Evolutionary conservation across 2,888 invertebrate genomes (phyloP), one percentile per base, ranked within the genome.

Genomic region (Bhutanitis thaidina): DNA sequence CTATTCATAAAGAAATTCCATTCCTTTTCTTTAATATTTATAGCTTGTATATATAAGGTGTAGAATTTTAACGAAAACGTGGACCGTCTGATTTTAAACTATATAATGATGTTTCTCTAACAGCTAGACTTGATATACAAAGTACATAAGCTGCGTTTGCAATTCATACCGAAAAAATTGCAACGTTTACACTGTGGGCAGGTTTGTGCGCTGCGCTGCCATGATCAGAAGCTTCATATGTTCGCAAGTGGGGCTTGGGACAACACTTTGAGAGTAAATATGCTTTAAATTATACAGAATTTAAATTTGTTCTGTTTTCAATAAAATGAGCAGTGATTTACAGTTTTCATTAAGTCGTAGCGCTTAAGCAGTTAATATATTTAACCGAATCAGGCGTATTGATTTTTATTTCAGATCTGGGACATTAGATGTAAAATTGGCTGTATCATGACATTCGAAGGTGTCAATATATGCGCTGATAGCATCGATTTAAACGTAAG

Each of bases 371-470:
- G n/a, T n/a, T n/a, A n/a, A n/a, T n/a, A n/a, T n/a, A n/a, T n/a
- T n/a, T n/a, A n/a, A n/a, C n/a, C n/a, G n/a, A n/a, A n/a, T n/a
- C n/a, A n/a, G n/a, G n/a, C n/a, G n/a, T n/a, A n/a, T n/a, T n/a
- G n/a, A n/a, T n/a, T n/a, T n/a, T n/a, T n/a, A n/a, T n/a, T 74
- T 41, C 70, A 92, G 92, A 83, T 92, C 49, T 92, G 92, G 92
- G 92, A 92, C 59, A 69, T 74, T 12, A 75, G 92, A 54, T 84
- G 87, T 46, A 69, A 77, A 43, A 71, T 82, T 5, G 91, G 91
- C 1, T 90, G 90, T 52, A 78, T 90, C 9, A 83, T 85, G 70
- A 86, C 89, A 0, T 91, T 92, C 48, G 84, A 89, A 68, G 92
- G 91, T 2, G 91, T 92, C 8, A 77, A 91, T 54, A 80, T 92